phyloP scores from a whole-genome alignment of 2,888 invertebrate genomes.

The Sabatieria punctata region DNA sequence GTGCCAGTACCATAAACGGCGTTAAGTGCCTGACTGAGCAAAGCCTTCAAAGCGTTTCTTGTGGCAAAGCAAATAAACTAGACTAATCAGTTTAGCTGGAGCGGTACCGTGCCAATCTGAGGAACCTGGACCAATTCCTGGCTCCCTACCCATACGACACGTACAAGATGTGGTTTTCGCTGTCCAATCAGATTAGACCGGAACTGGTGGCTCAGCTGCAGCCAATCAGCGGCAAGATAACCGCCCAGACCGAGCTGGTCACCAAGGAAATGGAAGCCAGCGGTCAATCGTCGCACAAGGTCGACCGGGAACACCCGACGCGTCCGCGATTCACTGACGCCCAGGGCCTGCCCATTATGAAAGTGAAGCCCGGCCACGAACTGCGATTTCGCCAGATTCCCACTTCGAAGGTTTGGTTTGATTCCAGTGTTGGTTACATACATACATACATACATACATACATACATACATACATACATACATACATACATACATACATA shows the following conservation, averaged over 20 bases:
- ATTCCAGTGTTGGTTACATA: too few species aligned
- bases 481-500: too few species aligned
- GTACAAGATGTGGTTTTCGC: conserved; percentile 64
- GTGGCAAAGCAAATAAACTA: too few species aligned
- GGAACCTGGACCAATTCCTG: conserved; percentile 55
- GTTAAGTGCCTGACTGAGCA: too few species aligned
- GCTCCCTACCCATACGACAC: conserved; percentile 81
- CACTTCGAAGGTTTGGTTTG: too few species aligned
- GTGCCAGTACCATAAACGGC: too few species aligned
- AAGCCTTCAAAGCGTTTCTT: too few species aligned
- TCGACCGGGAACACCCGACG: conserved; percentile 4
- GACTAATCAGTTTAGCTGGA: conserved; percentile 13
- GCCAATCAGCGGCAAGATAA: conserved; percentile 19
- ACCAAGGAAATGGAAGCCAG: conserved; percentile 15
- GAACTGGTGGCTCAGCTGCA: conserved; percentile 18
- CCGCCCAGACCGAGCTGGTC: conserved; percentile 22
- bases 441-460: too few species aligned
- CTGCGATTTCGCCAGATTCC: conserved; percentile 45
- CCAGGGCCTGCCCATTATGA: conserved; percentile 57
- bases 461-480: too few species aligned
- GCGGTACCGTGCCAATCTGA: conserved; percentile 41
- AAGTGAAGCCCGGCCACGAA: conserved; percentile 58
- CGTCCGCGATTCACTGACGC: conserved; percentile 22
- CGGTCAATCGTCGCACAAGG: conserved; percentile 9
- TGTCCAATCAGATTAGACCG: conserved; percentile 52